phyloP scores from a whole-genome alignment of 2,797 vertebrate genomes.

The Peromyscus nudipes region DNA sequence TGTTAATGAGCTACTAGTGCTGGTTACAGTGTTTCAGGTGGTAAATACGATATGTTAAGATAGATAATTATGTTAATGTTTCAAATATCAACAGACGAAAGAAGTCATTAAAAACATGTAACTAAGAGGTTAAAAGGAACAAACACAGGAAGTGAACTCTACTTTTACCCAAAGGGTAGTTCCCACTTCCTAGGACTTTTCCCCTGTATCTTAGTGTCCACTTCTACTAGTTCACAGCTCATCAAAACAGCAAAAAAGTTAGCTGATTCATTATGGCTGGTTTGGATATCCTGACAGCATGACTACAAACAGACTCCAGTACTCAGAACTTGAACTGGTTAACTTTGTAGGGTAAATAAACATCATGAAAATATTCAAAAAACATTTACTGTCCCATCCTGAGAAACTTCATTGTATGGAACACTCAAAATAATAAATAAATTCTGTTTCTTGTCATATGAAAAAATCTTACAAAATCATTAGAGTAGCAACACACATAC shows the following conservation, averaged over 20 bases:
- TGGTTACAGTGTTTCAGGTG: constrained; percentile 76
- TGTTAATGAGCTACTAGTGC: constrained; percentile 84
- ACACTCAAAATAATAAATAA: neutral
- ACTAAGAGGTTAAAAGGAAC: constrained; percentile 81
- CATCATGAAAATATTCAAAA: constrained; percentile 9
- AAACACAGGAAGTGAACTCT: neutral
- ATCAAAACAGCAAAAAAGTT: constrained; percentile 13
- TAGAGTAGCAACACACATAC: neutral
- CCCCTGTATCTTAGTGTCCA: neutral
- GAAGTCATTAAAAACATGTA: constrained; percentile 83
- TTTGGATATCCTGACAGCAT: neutral
- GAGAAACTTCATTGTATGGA: neutral
- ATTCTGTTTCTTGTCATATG: neutral
- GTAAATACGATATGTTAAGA: constrained; percentile 83
- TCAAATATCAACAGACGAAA: constrained; percentile 84
- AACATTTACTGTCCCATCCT: neutral
- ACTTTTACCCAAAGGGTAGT: neutral
- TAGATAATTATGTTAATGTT: constrained; percentile 86
- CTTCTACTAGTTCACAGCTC: neutral
- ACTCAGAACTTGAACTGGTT: neutral
- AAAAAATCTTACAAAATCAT: constrained; percentile 12
- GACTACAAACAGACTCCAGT: neutral
- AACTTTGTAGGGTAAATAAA: neutral
- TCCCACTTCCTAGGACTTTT: neutral
- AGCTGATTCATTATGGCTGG: neutral